Conservation (phyloP, 2,113 vertebrate genomes). For the Strigops habroptila region DNA sequence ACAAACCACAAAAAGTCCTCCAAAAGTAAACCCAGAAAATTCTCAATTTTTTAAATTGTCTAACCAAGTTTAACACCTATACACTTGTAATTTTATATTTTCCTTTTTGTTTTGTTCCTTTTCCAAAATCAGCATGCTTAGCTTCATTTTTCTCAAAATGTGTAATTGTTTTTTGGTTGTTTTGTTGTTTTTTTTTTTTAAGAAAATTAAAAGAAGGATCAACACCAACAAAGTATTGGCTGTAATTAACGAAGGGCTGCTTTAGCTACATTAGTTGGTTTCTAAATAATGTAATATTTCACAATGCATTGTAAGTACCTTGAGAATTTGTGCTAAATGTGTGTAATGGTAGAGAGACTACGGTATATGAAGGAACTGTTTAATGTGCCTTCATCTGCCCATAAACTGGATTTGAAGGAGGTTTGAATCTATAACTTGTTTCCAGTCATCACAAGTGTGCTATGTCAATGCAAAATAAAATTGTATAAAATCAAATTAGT, state of each 20-base stretch:
- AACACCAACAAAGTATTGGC: neutral
- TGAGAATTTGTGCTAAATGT: neutral
- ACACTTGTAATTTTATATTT: neutral
- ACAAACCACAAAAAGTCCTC: neutral
- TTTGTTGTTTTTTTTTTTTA: neutral
- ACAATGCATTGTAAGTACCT: neutral
- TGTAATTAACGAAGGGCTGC: neutral
- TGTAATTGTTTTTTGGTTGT: neutral
- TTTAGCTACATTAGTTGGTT: neutral
- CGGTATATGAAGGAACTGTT: neutral
- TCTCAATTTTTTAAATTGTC: neutral
- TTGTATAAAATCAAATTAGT: neutral
- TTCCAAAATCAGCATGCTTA: neutral
- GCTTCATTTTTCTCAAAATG: neutral
- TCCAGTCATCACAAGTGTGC: neutral
- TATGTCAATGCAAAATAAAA: neutral
- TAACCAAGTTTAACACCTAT: neutral
- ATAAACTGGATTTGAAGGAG: neutral
- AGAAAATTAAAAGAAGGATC: neutral
- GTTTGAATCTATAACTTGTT: neutral
- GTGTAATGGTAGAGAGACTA: neutral
- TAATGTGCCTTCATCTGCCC: neutral
- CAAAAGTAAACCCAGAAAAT: neutral
- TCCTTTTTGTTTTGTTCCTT: neutral
- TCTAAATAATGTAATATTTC: neutral